Conservation (phyloP, 1,140 invertebrate genomes). For the Sweltsa coloradensis region DNA sequence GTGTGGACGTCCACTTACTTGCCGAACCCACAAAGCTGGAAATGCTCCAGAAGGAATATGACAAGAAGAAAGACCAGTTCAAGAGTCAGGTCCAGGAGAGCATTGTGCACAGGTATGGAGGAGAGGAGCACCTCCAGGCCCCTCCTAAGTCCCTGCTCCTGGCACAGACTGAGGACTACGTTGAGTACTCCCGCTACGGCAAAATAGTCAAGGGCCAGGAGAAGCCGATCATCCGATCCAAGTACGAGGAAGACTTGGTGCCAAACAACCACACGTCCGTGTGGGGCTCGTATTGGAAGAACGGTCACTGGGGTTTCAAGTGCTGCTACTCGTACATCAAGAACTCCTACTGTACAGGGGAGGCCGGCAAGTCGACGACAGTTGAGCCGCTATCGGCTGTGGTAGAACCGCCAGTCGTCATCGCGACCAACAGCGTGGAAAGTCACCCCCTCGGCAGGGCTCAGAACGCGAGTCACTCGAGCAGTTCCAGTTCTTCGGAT, state of each 20-base stretch:
- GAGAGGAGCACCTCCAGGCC: conserved; percentile 78
- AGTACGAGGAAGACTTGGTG: conserved; percentile 91
- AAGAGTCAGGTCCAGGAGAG: conserved; percentile 62
- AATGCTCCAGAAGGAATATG: conserved; percentile 78
- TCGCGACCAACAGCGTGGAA: no score
- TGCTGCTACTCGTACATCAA: conserved; percentile 93
- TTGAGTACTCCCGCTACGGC: conserved; percentile 90
- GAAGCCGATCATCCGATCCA: conserved; percentile 70
- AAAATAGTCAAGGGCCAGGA: conserved; percentile 78
- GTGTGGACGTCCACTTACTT: conserved; percentile 89
- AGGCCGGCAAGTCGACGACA: conserved; percentile 62
- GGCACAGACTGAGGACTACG: conserved; percentile 92
- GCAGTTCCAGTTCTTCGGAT: no score
- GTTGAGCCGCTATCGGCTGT: no score
- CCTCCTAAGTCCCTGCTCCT: conserved; percentile 76
- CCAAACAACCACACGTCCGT: conserved; percentile 88
- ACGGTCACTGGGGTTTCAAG: conserved; percentile 88
- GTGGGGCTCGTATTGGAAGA: conserved; percentile 92
- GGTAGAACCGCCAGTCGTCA: no score
- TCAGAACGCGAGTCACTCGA: no score
- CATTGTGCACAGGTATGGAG: conserved; percentile 80
- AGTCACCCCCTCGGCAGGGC: no score
- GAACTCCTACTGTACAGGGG: conserved; percentile 80
- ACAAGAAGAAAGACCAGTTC: conserved; percentile 76
- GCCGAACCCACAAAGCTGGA: conserved; percentile 98